These are phyloP conservation scores for Myotis davidii DNA, from an alignment of 2,113 vertebrate genomes.

Conservation along the genomic window DNA sequence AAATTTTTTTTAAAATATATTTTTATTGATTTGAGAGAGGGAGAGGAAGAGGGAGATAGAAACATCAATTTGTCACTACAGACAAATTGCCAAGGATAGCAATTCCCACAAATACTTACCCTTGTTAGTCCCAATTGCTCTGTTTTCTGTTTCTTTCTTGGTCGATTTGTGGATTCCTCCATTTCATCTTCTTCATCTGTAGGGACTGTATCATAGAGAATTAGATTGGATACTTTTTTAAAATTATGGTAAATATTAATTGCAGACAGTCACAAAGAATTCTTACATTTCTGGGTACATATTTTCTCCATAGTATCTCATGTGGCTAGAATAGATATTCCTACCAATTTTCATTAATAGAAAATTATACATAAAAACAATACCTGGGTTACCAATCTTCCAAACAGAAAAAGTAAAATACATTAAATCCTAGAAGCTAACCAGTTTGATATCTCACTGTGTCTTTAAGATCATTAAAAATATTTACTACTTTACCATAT, in stretches of 20 bases:
- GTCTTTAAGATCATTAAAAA: background rate
- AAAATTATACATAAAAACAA: constrained; percentile 34
- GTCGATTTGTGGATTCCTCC: constrained; percentile 90
- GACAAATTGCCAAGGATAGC: background rate
- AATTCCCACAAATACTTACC: constrained; percentile 81
- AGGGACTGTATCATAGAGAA: constrained; percentile 86
- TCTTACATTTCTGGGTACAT: background rate
- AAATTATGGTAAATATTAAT: constrained; percentile 40
- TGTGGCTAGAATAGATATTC: background rate
- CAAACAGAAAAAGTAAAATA: constrained; percentile 27
- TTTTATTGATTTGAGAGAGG: no score
- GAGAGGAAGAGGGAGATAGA: no score
- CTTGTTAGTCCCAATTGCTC: constrained; percentile 95
- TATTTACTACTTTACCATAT: constrained; percentile 22
- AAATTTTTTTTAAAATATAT: no score
- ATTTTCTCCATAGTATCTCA: background rate
- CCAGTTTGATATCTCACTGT: background rate
- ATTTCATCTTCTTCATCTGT: constrained; percentile 95
- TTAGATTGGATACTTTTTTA: background rate
- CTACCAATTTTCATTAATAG: constrained; percentile 12
- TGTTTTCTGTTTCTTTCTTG: constrained; percentile 97
- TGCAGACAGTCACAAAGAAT: constrained; percentile 20
- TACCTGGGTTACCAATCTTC: background rate
- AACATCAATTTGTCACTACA: background rate
- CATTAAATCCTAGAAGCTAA: constrained; percentile 42